phyloP scores from a whole-genome alignment of 2,113 vertebrate genomes.

The Silurus asotus region DNA sequence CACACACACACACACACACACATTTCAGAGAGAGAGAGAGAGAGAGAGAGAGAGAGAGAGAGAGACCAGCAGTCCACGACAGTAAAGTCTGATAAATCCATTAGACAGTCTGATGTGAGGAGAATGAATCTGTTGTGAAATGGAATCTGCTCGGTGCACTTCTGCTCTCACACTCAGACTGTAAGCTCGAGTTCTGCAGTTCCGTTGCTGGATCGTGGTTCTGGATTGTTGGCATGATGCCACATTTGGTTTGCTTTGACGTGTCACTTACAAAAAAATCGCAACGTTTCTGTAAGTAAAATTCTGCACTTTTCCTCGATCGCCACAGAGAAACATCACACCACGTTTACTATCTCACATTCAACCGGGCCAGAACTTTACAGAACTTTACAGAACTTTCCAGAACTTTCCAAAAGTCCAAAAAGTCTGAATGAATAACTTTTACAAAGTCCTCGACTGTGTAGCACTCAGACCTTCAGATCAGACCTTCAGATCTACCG shows the following conservation, averaged over 20 bases:
- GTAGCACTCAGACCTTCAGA: background rate
- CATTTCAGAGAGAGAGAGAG: background rate
- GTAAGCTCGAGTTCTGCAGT: background rate
- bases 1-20: too few relatives aligned
- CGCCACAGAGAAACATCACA: background rate
- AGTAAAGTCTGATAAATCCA: conserved; percentile 11
- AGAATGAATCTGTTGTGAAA: background rate
- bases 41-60: background rate
- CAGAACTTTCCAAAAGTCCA: conserved; percentile 25
- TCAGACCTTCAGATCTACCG: background rate
- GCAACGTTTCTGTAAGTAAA: background rate
- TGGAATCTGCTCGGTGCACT: background rate
- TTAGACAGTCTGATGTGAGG: background rate
- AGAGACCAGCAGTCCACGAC: background rate
- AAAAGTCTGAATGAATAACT: background rate
- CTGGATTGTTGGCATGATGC: conserved; percentile 16
- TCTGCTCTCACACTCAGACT: background rate
- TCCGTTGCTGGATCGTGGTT: background rate
- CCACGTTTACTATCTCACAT: background rate
- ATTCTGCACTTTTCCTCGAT: background rate
- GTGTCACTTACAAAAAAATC: conserved; percentile 41
- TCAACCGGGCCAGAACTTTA: background rate
- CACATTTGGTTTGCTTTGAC: conserved; percentile 36
- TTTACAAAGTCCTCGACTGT: background rate
- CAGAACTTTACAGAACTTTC: background rate